These are phyloP conservation scores for Uropsilus gracilis DNA, from an alignment of 2,113 vertebrate genomes.

Conservation along the genomic window DNA sequence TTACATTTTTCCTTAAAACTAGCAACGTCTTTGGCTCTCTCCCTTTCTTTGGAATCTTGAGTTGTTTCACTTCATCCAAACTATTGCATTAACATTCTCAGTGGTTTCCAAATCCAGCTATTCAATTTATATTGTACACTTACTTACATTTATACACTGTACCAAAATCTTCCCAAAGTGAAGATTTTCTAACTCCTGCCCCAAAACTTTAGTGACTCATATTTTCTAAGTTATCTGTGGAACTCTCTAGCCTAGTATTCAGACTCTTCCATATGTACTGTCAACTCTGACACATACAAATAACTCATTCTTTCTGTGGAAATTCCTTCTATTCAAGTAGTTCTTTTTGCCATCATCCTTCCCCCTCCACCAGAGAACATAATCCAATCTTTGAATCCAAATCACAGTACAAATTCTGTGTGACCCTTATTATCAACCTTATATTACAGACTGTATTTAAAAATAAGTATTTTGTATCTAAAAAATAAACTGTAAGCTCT, in stretches of 20 bases:
- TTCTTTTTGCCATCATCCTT: slow-evolving; percentile 15
- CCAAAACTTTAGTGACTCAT: background rate
- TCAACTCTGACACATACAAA: background rate
- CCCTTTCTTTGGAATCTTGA: slow-evolving; percentile 22
- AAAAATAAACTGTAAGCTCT: slow-evolving; percentile 26
- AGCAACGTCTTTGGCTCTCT: background rate
- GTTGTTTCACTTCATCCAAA: slow-evolving; percentile 8
- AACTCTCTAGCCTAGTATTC: background rate
- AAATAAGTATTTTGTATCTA: no score
- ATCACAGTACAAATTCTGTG: background rate
- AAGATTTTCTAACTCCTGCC: slow-evolving; percentile 3
- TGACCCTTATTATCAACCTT: background rate
- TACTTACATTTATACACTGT: no score
- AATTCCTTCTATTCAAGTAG: background rate
- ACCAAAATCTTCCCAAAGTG: slow-evolving; percentile 15
- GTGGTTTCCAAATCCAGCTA: background rate
- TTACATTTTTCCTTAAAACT: slow-evolving; percentile 31
- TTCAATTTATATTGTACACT: background rate
- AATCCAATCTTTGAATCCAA: slow-evolving; percentile 48
- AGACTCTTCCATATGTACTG: background rate
- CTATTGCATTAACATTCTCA: background rate
- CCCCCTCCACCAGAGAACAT: slow-evolving; percentile 63
- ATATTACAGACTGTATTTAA: no score
- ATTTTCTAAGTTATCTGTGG: background rate
- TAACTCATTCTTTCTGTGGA: background rate